Evolutionary conservation across 2,113 vertebrate genomes (phyloP).

Genomic region (Polyodon spathula): DNA sequence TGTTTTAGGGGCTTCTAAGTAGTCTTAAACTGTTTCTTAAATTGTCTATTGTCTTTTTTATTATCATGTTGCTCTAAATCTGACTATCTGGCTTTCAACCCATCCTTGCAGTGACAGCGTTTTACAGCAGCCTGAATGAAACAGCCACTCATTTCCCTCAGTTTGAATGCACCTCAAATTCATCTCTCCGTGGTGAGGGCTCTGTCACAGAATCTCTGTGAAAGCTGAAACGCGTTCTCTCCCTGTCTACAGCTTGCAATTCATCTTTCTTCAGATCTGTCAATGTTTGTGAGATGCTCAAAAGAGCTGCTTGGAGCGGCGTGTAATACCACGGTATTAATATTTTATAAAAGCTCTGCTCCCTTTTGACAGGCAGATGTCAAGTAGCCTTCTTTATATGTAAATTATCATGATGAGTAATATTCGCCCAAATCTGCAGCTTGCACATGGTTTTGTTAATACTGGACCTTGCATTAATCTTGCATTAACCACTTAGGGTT

Average conservation of each 20-base stretch:
- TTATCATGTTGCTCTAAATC: background rate
- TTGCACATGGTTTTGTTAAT: constrained; percentile 25
- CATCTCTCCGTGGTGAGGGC: background rate
- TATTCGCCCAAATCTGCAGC: constrained; percentile 4
- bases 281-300: background rate
- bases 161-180: background rate
- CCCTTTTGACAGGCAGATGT: constrained; percentile 18
- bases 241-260: constrained; percentile 7
- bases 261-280: constrained; percentile 10
- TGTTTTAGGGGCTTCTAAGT: too few species aligned
- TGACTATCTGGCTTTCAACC: background rate
- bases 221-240: background rate
- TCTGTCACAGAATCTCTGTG: background rate
- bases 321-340: constrained; percentile 9
- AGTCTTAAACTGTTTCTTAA: too few species aligned
- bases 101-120: background rate
- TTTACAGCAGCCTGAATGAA: background rate
- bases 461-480: too few species aligned
- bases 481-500: background rate
- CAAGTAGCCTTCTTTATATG: constrained; percentile 13
- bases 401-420: constrained; percentile 8
- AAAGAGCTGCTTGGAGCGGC: constrained; percentile 4
- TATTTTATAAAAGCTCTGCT: constrained; percentile 14
- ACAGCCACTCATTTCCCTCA: background rate
- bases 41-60: too few species aligned